These are phyloP conservation scores for Actinopyga echinites DNA, from an alignment of 53 echinoderm and acorn worm genomes.

Conservation along the genomic window DNA sequence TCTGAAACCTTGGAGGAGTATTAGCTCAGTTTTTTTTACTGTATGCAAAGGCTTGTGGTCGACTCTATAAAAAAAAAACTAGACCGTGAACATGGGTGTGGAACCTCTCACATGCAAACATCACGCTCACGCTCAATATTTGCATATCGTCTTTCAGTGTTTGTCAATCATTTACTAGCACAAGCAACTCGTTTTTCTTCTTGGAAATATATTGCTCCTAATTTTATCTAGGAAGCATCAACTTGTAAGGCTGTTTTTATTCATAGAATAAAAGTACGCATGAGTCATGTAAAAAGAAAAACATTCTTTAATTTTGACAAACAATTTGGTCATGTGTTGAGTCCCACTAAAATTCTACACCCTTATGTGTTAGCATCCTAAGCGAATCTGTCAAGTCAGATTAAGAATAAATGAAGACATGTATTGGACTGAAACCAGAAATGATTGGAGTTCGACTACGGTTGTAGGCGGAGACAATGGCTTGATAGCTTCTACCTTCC, in stretches of 20 bases:
- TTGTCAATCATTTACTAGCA: neutral
- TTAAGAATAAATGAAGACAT: neutral
- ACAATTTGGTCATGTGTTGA: neutral
- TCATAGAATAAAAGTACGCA: neutral
- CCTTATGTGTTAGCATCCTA: neutral
- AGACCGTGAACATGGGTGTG: neutral
- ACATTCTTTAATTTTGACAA: neutral
- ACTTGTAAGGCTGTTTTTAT: neutral
- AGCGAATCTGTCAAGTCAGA: neutral
- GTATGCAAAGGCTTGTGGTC: neutral
- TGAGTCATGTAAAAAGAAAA: neutral
- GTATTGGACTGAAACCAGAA: neutral
- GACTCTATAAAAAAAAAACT: neutral
- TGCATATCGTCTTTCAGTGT: neutral
- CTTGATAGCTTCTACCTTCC: neutral
- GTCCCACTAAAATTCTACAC: neutral
- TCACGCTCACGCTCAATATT: neutral
- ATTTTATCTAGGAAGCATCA: neutral
- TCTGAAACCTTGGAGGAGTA: conserved; percentile 31
- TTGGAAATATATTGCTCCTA: neutral
- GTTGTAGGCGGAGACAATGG: neutral
- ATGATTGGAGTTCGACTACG: neutral
- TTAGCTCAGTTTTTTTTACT: neutral
- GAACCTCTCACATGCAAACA: neutral
- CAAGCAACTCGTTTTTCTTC: neutral